Evolutionary conservation across 2,888 invertebrate species (phyloP), one percentile per base, ranked within the genome.

Genomic region (Lochmaea crataegi): DNA sequence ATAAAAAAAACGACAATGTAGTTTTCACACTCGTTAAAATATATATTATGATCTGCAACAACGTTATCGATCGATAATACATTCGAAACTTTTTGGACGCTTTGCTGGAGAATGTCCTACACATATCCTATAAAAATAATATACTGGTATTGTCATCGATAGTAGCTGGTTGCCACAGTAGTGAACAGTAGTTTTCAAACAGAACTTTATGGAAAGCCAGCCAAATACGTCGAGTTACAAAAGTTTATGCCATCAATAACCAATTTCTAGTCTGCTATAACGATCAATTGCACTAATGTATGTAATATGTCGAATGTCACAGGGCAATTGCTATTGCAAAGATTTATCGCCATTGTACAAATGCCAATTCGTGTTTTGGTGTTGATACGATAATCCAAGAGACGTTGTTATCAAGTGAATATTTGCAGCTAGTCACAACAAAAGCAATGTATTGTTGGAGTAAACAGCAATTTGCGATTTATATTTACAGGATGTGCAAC

Each of bases 111-210:
- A 72, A 63, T 53, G 72, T 68, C 72, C 76, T 76, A 78, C 79
- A 78, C 78, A 75, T 76, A 74, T 75, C 70, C 76, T 80, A 82
- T 82, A 81, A 81, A 80, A 81, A 83, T 83, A 83, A 84, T 80
- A 78, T 83, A 84, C 82, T 80, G 83, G 82, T 83, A 84, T 83
- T 84, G 83, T 83, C 83, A 83, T 83, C 81, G 80, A 81, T 83
- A 83, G 81, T 48, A 82, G 80, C 81, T 48, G 7, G 80, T 82
- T 82, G 82, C 82, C 79, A 78, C 80, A 81, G 82, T 81, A 80
- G 79, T 80, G 79, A 80, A 79, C 77, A 79, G 79, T 82, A 83
- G 82, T 82, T 82, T 82, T 81, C 78, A 78, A 79, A 77, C 77
- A 41, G 65, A 75, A 75, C 73, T 72, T 68, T 64, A 58, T 70